Evolutionary conservation across 1,140 invertebrate genomes (phyloP).

Genomic region (Pseudobourletiella spinata): DNA sequence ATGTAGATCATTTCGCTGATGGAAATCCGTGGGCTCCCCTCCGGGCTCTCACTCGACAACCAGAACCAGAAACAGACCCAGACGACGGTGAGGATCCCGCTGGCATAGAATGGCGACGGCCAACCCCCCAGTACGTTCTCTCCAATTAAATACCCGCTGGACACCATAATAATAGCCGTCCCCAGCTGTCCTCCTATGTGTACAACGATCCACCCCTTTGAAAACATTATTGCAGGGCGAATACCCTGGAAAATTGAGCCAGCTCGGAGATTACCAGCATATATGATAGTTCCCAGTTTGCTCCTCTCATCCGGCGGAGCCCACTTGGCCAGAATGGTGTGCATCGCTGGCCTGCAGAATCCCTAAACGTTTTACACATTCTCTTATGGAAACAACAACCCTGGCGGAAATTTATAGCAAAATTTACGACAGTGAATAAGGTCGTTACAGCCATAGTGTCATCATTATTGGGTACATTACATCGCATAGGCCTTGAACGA

Average conservation of each 20-base stretch:
- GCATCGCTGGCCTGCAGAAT: conserved; percentile 78
- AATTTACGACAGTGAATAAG: too few species aligned
- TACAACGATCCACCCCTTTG: conserved; percentile 60
- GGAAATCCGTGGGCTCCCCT: conserved; percentile 62
- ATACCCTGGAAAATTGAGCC: conserved; percentile 52
- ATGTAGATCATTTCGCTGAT: conserved; percentile 69
- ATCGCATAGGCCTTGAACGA: conserved; percentile 82
- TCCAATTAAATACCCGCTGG: conserved; percentile 21
- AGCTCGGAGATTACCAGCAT: conserved; percentile 50
- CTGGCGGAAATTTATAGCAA: too few species aligned
- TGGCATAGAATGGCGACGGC: conserved; percentile 80
- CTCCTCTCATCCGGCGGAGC: conserved; percentile 71
- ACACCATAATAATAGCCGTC: conserved; percentile 16
- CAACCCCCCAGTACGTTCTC: conserved; percentile 51
- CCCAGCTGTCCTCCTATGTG: conserved; percentile 37
- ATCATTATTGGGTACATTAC: too few species aligned
- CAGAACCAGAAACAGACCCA: conserved; percentile 61
- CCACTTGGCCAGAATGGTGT: conserved; percentile 66
- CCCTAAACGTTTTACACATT: too few species aligned
- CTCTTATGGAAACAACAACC: too few species aligned
- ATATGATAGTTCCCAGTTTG: conserved; percentile 63
- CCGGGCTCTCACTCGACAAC: conserved; percentile 63
- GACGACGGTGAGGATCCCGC: conserved; percentile 52
- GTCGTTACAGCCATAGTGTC: too few species aligned
- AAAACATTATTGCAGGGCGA: conserved; percentile 70